Base-by-base conservation (phyloP, 1,140 invertebrate genomes). In the Uloborus diversus region DNA sequence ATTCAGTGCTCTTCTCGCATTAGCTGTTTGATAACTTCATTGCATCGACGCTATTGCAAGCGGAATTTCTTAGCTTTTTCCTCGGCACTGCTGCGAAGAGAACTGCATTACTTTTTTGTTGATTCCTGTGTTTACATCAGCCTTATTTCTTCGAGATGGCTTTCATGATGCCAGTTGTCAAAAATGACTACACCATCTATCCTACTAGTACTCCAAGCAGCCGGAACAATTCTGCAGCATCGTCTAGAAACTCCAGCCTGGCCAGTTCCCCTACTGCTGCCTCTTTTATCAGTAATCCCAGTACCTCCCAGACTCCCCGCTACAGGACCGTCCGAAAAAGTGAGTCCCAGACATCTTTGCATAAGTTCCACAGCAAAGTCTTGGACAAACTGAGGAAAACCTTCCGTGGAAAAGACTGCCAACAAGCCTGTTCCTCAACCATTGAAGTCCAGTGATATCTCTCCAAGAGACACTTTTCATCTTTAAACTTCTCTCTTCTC, bases 91-190 rank as follows among this genome's bases (percentile, higher is more conserved):
- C 7, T 7, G 49, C 23, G 49, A n/a, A n/a, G n/a, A n/a, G n/a
- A n/a, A n/a, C n/a, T n/a, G n/a, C n/a, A n/a, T n/a, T n/a, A n/a
- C n/a, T n/a, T n/a, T n/a, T n/a, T n/a, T n/a, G n/a, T n/a, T n/a
- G n/a, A n/a, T n/a, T n/a, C n/a, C 49, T n/a, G 49, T 9, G 7
- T 42, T 42, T 9, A 42, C n/a, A 27, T 32, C 25, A 23, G 28
- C 47, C 51, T 35, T 17, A 30, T 13, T 35, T 11, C 30, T 57
- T 65, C 23, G 14, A 89, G 86, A 95, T 95, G 94, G 94, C 94
- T 89, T 95, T 95, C 88, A 94, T 94, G 93, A 94, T 95, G 93
- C 94, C 93, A 51, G 93, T 95, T 81, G 91, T 95, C 85, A 94
- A 94, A 89, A 94, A 94, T 87, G 93, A 94, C 86, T 94, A 93